Percentiles rank a stretch among this genome's conserved stretches.
phyloP scores from a whole-genome alignment of 2,888 invertebrate genomes.

The Leucania comma region DNA sequence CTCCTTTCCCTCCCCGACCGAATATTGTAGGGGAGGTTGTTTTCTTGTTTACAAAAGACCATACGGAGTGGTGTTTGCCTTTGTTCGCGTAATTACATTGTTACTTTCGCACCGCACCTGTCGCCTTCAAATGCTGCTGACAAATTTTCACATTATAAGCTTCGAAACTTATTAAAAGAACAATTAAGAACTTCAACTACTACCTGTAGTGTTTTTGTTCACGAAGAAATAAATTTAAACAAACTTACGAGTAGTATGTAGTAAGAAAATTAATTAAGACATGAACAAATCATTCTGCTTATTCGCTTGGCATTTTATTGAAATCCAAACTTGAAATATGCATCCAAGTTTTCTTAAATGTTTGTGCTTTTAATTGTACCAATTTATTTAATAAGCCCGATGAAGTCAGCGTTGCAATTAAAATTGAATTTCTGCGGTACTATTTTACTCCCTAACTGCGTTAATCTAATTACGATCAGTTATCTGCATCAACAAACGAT shows the following conservation, averaged over 20 bases:
- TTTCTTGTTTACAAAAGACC: conserved; percentile 77
- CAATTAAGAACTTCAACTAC: conserved; percentile 58
- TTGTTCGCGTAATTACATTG: conserved; percentile 75
- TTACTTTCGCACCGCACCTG: conserved; percentile 72
- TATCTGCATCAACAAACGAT: conserved; percentile 56
- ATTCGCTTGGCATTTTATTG: conserved; percentile 4
- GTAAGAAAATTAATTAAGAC: conserved; percentile 33
- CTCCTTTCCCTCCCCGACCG: conserved; percentile 59
- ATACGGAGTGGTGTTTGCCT: conserved; percentile 70
- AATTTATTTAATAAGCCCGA: conserved; percentile 25
- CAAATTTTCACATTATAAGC: conserved; percentile 66
- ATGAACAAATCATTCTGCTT: neutral
- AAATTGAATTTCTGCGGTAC: conserved; percentile 36
- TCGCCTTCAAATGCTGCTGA: conserved; percentile 68
- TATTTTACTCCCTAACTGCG: conserved; percentile 38
- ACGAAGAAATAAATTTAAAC: conserved; percentile 14
- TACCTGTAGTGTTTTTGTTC: conserved; percentile 36
- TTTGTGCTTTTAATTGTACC: neutral
- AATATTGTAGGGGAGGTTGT: conserved; percentile 70
- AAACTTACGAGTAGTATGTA: conserved; percentile 22
- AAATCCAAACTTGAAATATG: conserved; percentile 3
- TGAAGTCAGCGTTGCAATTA: conserved; percentile 30
- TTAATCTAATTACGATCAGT: conserved; percentile 51
- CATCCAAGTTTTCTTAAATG: neutral
- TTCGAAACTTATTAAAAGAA: conserved; percentile 63